Base-by-base conservation (phyloP, 2,797 vertebrate species). In the Falco novaeseelandiae region DNA sequence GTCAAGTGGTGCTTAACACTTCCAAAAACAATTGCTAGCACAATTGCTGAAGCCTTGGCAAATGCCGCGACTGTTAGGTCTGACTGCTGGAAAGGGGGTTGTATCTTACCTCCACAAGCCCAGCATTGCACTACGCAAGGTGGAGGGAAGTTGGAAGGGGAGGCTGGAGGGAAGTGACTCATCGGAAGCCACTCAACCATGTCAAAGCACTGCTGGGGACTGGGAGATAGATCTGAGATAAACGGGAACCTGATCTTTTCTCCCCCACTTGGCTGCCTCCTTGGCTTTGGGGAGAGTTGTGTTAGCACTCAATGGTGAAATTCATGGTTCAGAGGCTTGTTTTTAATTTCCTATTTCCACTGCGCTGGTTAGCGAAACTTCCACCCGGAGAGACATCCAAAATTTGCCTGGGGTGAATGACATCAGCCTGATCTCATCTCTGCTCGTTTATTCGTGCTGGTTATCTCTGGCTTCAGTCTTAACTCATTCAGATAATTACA, bases 271-370 rank as follows among this genome's bases (percentile, higher is more conserved):
- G 89, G 80, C 93, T 48, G 57, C 80, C 63, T 89, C 52, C 52
- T 86, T 93, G 82, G 69, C 89, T 95, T 89, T 96, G 72, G 36
- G 44, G 52, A 66, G n/a, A 90, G 36, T 80, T 74, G 54, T 88
- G 63, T 85, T 96, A 93, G 69, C 67, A 59, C 29, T 94, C 74
- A 57, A 7, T 88, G 59, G 86, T 74, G 63, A 92, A 95, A 93
- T 92, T 89, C 92, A 89, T 81, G 89, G 78, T 86, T 92, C 1
- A 36, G 74, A 89, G 93, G 32, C 83, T 96, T 94, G 83, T 71
- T 96, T 96, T 96, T 92, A 95, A 95, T 96, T 97, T 96, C 90
- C 83, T 89, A 83, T 80, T 95, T 94, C 88, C 81, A 90, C 74
- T 71, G 67, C 1, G 4, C 69, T 94, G 81, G 87, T 94, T 95